Percentiles rank a stretch among this genome's conserved stretches.
phyloP scores from a whole-genome alignment of 2,797 vertebrate genomes.

The Ibycter americanus region DNA sequence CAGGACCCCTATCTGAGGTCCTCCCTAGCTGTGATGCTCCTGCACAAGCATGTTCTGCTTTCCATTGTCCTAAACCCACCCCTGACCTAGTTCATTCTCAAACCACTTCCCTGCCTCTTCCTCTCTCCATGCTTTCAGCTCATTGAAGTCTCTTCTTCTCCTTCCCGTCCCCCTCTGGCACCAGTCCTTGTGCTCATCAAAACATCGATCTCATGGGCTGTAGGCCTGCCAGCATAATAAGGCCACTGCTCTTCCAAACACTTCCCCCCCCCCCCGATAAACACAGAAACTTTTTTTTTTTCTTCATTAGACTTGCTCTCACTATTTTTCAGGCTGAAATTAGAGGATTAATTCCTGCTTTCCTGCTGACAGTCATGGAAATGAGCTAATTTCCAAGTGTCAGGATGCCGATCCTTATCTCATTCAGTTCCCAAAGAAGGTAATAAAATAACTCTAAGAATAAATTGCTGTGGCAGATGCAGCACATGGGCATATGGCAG shows the following conservation, averaged over 20 bases:
- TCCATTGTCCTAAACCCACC: neutral
- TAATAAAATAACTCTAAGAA: conserved; percentile 3
- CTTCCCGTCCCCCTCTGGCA: conserved; percentile 7
- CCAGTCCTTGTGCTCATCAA: conserved; percentile 29
- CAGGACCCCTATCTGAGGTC: neutral
- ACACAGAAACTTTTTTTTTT: neutral
- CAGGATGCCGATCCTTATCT: conserved; percentile 9
- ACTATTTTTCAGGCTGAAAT: conserved; percentile 18
- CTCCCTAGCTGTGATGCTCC: neutral
- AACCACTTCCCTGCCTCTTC: neutral
- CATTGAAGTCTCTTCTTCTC: neutral
- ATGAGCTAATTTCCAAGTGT: conserved; percentile 24
- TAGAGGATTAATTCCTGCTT: conserved; percentile 14
- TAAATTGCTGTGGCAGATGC: conserved; percentile 22
- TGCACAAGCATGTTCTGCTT: neutral
- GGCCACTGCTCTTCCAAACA: conserved; percentile 29
- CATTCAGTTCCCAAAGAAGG: neutral
- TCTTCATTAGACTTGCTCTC: neutral
- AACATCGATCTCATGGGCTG: conserved; percentile 45
- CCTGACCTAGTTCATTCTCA: neutral
- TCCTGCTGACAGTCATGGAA: conserved; percentile 29
- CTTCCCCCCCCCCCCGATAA: neutral
- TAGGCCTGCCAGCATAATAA: conserved; percentile 40
- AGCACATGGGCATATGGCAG: neutral
- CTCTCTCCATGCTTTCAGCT: neutral